Conservation (phyloP, 2,888 invertebrate genomes). For the Cerastis rubricosa region DNA sequence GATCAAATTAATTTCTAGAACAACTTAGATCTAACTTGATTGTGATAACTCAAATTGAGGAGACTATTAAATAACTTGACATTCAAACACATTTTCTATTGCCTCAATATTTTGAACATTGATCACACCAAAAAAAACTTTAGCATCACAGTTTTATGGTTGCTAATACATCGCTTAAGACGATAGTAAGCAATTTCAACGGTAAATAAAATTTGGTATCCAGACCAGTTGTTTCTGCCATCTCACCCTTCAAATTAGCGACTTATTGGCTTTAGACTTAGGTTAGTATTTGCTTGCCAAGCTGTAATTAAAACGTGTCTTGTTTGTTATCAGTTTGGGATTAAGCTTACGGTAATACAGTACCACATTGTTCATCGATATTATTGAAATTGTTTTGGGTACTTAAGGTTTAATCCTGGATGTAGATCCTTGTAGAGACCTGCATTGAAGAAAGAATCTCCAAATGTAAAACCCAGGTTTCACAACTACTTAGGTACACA, state of each 20-base stretch:
- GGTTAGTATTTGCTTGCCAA: slow-evolving; percentile 4
- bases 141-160: not conserved
- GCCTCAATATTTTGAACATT: slow-evolving; percentile 3
- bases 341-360: slow-evolving; percentile 8
- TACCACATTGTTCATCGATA: not conserved
- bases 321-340: slow-evolving; percentile 17
- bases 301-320: slow-evolving; percentile 32
- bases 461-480: not conserved
- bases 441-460: too few species aligned
- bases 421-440: too few species aligned
- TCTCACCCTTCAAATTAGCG: slow-evolving; percentile 24
- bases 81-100: slow-evolving; percentile 16
- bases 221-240: slow-evolving; percentile 13
- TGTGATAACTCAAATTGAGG: slow-evolving; percentile 39
- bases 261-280: not conserved
- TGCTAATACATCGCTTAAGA: not conserved
- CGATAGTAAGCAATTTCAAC: not conserved
- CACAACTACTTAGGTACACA: not conserved
- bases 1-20: slow-evolving; percentile 42
- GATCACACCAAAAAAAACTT: slow-evolving; percentile 3
- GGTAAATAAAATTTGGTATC: slow-evolving; percentile 32
- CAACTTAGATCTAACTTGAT: slow-evolving; percentile 38
- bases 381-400: not conserved
- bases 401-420: not conserved
- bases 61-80: slow-evolving; percentile 41